Base-by-base conservation (phyloP, 1,140 invertebrate genomes). In the Zaprionus africanus region DNA sequence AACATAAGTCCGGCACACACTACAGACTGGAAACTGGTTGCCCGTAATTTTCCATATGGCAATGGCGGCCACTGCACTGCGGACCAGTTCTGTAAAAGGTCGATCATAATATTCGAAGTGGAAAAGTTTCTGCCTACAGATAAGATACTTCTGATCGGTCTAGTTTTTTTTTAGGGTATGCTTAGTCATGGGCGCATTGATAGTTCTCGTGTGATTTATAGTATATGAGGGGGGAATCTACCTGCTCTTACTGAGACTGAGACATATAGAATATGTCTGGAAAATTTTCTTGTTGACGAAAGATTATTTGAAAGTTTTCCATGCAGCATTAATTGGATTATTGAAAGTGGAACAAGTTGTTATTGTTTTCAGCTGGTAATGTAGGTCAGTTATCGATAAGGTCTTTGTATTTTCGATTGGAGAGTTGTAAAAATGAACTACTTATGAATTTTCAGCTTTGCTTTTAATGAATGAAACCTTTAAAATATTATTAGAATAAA, bases 11-110 rank as follows among this genome's bases (percentile, higher is more conserved):
- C 43, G 43, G 19, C 17, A 49, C 43, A 12, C 28, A 34, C 13
- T 34, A 34, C 31, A 34, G 9, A 34, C 31, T 34, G 1, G n/a
- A 71, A 81, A 87, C 83, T 80, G 78, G 84, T 87, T 88, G 64
- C 11, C 41, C 65, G 84, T 88, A 88, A 81, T 87, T 87, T 87
- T 87, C 78, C 80, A 88, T 79, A 72, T 36, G 77, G 54, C 73
- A 70, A 69, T 87, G 76, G 69, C 36, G 86, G 82, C 81, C 59
- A 36, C n/a, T 19, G 31, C 41, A 62, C n/a, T 51, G n/a, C 56
- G 46, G 76, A 85, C 84, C 84, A 87, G 84, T 87, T 87, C 85
- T 84, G 49, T 78, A 54, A 87, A 75, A 88, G 84, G 81, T 83
- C 70, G 66, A 61, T 71, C 66, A 67, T 56, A 56, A 74, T 70